Percentiles rank a stretch among this genome's conserved stretches.
These are phyloP conservation scores for Sphaeramia orbicularis DNA, from an alignment of 2,797 vertebrate species.

Conservation along the genomic window DNA sequence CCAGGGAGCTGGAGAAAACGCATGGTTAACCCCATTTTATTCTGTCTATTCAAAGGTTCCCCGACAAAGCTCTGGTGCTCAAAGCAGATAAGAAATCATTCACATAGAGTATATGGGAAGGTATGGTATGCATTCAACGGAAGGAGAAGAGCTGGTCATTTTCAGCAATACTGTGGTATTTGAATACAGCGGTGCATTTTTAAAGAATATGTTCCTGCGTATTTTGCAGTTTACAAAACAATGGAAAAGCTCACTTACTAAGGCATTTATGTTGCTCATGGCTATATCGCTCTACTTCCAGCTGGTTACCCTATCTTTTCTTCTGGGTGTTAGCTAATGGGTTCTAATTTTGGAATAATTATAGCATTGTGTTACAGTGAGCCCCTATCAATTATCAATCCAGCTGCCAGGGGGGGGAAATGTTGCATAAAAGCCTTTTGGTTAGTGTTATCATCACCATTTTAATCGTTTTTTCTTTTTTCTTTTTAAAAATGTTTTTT, in stretches of 20 bases:
- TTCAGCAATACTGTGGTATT: conserved; percentile 39
- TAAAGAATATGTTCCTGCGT: conserved; percentile 44
- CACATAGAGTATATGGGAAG: conserved; percentile 47
- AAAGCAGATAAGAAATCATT: conserved; percentile 69
- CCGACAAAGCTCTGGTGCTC: conserved; percentile 67
- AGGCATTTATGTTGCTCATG: conserved; percentile 43
- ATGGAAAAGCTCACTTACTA: conserved; percentile 19
- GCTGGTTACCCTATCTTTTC: conserved; percentile 11
- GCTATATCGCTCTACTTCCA: conserved; percentile 6
- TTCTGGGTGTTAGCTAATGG: conserved; percentile 3
- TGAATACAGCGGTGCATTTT: conserved; percentile 27
- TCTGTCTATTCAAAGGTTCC: conserved; percentile 80
- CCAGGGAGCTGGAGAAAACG: conserved; percentile 72
- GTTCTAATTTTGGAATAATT: conserved; percentile 14
- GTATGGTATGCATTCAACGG: conserved; percentile 48
- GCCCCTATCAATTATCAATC: conserved; percentile 20
- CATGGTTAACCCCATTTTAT: conserved; percentile 85
- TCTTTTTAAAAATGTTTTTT: too few species aligned
- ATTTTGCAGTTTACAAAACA: conserved; percentile 51
- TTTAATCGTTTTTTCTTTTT: too few species aligned
- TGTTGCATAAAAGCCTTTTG: too few species aligned
- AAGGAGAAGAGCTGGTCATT: conserved; percentile 58
- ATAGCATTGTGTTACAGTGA: conserved; percentile 3
- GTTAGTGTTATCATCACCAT: too few species aligned
- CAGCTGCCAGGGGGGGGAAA: background rate